Percentiles rank a stretch among this genome's conserved stretches.
These are phyloP conservation scores for Apomyelois bistriatella DNA, from an alignment of 2,888 invertebrate genomes.

Conservation along the genomic window DNA sequence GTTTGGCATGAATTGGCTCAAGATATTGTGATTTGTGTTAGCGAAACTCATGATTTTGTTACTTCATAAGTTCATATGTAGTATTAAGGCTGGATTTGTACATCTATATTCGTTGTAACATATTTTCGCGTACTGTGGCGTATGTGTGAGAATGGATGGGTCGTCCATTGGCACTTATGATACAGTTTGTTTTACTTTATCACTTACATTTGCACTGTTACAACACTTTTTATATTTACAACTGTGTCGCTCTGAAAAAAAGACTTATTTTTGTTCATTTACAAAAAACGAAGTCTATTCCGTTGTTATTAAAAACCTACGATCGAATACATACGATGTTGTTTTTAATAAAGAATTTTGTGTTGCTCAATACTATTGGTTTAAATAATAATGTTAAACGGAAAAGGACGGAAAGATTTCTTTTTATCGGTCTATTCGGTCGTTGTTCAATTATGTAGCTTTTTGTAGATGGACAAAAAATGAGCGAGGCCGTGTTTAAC, in stretches of 20 bases:
- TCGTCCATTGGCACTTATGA: neutral
- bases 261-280: neutral
- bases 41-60: constrained; percentile 4
- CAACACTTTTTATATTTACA: neutral
- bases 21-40: constrained; percentile 18
- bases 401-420: too few relatives aligned
- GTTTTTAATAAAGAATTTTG: too few relatives aligned
- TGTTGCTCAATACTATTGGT: too few relatives aligned
- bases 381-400: too few relatives aligned
- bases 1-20: constrained; percentile 40
- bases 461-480: too few relatives aligned
- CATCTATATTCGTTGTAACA: neutral
- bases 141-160: neutral
- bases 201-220: neutral
- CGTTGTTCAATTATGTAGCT: too few relatives aligned
- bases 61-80: constrained; percentile 5
- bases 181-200: neutral
- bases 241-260: neutral
- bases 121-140: neutral
- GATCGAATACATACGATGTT: neutral
- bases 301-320: neutral
- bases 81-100: constrained; percentile 7
- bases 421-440: too few relatives aligned
- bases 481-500: too few relatives aligned
- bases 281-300: neutral